phyloP scores from a whole-genome alignment of 2,113 vertebrate genomes.

The Nannobrachium achirus region DNA sequence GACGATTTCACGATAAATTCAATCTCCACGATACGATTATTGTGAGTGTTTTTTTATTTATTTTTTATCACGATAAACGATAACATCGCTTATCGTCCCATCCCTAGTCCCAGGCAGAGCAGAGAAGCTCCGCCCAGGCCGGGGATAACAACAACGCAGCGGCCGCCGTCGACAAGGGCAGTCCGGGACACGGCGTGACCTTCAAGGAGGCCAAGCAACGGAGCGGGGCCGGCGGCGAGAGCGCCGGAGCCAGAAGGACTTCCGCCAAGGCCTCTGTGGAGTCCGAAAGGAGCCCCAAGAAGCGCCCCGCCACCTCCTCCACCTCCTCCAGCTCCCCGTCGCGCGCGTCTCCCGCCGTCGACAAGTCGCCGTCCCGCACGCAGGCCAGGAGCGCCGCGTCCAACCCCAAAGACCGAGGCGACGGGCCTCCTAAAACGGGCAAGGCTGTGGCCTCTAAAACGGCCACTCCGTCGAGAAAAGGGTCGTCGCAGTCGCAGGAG shows the following conservation, averaged over 20 bases:
- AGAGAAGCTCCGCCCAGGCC: constrained; percentile 72
- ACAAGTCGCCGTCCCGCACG: constrained; percentile 53
- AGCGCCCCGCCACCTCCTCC: constrained; percentile 81
- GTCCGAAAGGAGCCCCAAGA: constrained; percentile 83
- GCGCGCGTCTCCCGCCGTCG: constrained; percentile 58
- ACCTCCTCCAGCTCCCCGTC: constrained; percentile 81
- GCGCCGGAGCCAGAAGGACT: constrained; percentile 74
- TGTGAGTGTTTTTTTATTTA: too few relatives aligned
- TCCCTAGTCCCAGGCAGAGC: constrained; percentile 82
- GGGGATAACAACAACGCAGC: constrained; percentile 89
- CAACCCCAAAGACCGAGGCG: constrained; percentile 76
- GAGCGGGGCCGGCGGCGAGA: constrained; percentile 62
- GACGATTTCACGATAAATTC: too few relatives aligned
- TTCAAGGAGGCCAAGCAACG: constrained; percentile 86
- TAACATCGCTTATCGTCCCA: too few relatives aligned
- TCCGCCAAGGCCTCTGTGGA: constrained; percentile 78
- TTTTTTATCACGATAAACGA: too few relatives aligned
- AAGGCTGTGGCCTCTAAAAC: constrained; percentile 78
- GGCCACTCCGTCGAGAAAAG: constrained; percentile 82
- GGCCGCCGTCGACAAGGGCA: constrained; percentile 83
- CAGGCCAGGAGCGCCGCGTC: constrained; percentile 73
- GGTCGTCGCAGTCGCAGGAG: constrained; percentile 79
- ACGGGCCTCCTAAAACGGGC: constrained; percentile 74
- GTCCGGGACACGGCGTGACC: constrained; percentile 80
- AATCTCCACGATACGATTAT: too few relatives aligned